phyloP scores from a whole-genome alignment of 1,140 invertebrate species.

The Himalopsyche phryganea region DNA sequence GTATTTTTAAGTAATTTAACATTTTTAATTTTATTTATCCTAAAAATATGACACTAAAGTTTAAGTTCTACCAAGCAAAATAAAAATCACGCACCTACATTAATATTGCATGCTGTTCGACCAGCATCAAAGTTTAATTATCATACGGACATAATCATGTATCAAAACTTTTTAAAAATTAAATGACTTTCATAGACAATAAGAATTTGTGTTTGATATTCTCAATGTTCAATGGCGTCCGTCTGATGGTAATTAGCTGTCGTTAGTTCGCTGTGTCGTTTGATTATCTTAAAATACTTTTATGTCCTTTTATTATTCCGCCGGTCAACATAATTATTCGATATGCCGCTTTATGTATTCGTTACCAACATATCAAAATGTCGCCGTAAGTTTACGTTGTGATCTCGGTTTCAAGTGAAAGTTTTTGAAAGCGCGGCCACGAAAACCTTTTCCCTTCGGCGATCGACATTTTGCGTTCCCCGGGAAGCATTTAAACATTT shows the following conservation, averaged over 20 bases:
- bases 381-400: neutral
- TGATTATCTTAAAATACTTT: slow-evolving; percentile 5
- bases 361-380: neutral
- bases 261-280: slow-evolving; percentile 14
- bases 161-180: no score
- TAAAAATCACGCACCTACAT: no score
- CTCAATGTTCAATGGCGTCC: slow-evolving; percentile 18
- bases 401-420: slow-evolving; percentile 18
- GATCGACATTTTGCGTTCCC: slow-evolving; percentile 24
- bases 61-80: no score
- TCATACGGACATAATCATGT: no score
- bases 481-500: slow-evolving; percentile 17
- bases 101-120: no score
- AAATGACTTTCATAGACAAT: slow-evolving; percentile 16
- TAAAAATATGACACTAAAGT: no score
- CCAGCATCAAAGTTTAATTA: no score
- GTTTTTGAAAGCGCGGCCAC: slow-evolving; percentile 26
- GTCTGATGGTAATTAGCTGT: slow-evolving; percentile 5
- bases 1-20: no score
- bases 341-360: neutral
- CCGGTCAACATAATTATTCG: slow-evolving; percentile 5
- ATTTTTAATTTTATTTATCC: no score
- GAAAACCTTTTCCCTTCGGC: slow-evolving; percentile 17
- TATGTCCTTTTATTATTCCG: slow-evolving; percentile 5
- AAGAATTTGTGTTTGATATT: neutral